Evolutionary conservation across 2,113 vertebrate genomes (phyloP), one percentile per base, ranked within the genome.

Genomic region (Rynchops niger): DNA sequence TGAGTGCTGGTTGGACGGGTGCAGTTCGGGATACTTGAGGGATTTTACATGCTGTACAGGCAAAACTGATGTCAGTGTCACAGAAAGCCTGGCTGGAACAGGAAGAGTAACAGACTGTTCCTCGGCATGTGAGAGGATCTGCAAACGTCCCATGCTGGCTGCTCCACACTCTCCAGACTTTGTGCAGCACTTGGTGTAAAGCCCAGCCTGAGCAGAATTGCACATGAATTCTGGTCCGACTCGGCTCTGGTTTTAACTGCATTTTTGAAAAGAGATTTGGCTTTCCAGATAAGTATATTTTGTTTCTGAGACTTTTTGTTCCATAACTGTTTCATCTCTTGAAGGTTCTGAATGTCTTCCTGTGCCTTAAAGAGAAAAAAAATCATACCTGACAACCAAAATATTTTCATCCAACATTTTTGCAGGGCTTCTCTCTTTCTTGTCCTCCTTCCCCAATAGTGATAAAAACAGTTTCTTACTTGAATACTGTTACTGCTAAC

Each of bases 141-240:
- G 42, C 27, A 71, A 66, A 55, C 16, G 61, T 27, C 22, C 7
- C 43, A 2, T 4, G 5, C 72, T 59, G 42, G 12, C 25, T 78
- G 19, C 38, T 66, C 36, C 42, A 29, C 1, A 1, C 12, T 20
- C 2, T 4, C 27, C 2, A 1, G 29, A 62, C 18, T 69, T 42
- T 32, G 32, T 14, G 6, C 2, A 78, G 13, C 23, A 0, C 47
- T 29, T 25, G 23, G 6, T 84, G 38, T 25, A 77, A 90, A 45
- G 2, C 29, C 8, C 49, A 77, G 8, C 21, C 45, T 12, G 11
- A 32, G 66, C 20, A 70, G 50, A 82, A 70, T 6, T 27, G 27
- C n/a, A 13, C 3, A 0, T 15, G 8, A 63, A 21, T 43, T 72
- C 34, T 45, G 22, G 32, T 38, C 66, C 3, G 3, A 29, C 11